These are phyloP conservation scores for Paradisaea rubra DNA, from an alignment of 2,113 vertebrate species.

Conservation along the genomic window DNA sequence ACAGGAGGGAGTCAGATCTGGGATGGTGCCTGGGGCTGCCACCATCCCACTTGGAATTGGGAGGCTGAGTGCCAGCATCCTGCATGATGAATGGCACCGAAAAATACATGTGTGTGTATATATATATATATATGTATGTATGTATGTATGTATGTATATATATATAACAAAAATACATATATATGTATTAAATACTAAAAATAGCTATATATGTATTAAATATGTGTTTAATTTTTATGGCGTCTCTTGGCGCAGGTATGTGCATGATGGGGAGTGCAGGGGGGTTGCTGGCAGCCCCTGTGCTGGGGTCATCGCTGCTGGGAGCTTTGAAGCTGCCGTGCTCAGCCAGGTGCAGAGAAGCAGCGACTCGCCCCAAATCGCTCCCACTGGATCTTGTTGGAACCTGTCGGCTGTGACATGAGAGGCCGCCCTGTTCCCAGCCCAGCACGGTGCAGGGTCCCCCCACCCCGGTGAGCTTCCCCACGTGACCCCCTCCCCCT, in stretches of 20 bases:
- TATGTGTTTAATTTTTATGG: neutral
- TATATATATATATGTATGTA: no score
- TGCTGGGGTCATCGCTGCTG: fast-evolving
- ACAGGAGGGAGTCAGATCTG: neutral
- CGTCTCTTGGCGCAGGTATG: fast-evolving
- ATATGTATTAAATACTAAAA: neutral
- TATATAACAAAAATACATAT: neutral
- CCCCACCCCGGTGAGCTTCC: neutral
- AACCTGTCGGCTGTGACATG: fast-evolving
- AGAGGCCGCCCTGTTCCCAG: neutral
- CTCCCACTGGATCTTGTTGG: neutral
- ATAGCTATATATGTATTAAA: neutral
- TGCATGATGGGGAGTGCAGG: fast-evolving
- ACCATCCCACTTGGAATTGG: fast-evolving
- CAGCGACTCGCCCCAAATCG: fast-evolving
- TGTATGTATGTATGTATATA: neutral
- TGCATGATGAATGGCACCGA: fast-evolving
- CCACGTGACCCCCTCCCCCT: neutral
- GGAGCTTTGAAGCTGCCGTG: neutral
- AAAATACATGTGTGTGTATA: neutral
- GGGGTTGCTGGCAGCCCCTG: neutral
- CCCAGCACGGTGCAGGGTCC: fast-evolving
- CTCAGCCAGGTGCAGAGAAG: neutral
- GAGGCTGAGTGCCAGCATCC: neutral
- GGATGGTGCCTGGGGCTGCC: neutral